Base-by-base conservation (phyloP, 2,797 vertebrate genomes). In the Triplophysa bombifrons region DNA sequence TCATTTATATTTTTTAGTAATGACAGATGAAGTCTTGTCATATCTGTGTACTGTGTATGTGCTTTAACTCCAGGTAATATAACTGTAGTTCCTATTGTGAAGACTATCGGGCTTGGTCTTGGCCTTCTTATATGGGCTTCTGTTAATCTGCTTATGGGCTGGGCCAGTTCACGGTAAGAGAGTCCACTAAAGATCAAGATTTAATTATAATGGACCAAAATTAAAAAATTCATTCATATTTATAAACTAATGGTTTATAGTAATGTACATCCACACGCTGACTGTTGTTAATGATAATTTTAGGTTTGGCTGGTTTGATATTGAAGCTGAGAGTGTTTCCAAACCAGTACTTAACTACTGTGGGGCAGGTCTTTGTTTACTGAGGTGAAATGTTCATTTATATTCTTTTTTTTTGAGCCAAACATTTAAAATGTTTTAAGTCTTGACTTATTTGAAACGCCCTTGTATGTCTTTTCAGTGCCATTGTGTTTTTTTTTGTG, bases 61-160 rank as follows among this genome's bases (percentile, higher is more conserved):
- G 6, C 71, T 48, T 72, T 60, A 17, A 19, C 1, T 78, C 83
- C 83, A 96, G 95, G 95, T 72, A 95, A 95, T 55, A 53, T 95
- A 84, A 92, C 94, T 34, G 93, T 95, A 65, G 94, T 96, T 44
- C 93, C 94, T 41, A 91, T 96, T 82, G 88, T 96, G 83, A 96
- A 95, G 92, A 96, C 93, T 55, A 91, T 95, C 83, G 95, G 95
- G n/a, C 91, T 96, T 80, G 93, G 95, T 27, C 92, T 96, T 2
- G 82, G 84, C 9, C 74, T 85, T 66, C 78, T 84, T n/a, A 84
- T 85, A 27, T 86, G 86, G 83, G 83, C 82, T 78, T 84, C 80
- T 14, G 85, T 87, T 55, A 87, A 86, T 76, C 82, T 88, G 16
- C 80, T 88, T 1, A 85, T 88, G 53, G 87, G 87, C 46, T 88